Base-by-base conservation (phyloP, 2,113 vertebrate genomes). In the Fregetta grallaria region DNA sequence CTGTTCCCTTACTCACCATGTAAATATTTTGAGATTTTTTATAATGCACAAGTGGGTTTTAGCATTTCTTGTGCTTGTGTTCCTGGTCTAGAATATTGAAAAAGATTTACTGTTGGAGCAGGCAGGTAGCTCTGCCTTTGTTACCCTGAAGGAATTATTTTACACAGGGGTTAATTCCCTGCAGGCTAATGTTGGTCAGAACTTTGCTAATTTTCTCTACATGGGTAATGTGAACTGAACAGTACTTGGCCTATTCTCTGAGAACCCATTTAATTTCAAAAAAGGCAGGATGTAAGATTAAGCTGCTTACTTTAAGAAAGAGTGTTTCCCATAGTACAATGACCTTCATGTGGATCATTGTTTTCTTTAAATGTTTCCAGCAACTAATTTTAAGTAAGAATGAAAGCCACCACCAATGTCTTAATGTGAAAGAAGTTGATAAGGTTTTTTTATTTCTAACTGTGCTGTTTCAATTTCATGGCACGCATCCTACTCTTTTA, bases 401-500 rank as follows among this genome's bases (percentile, higher is more conserved):
- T 44, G 18, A 84, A 52, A 70, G 26, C 6, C 34, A 44, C 3
- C 2, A 55, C 3, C 14, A 42, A 27, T 12, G 13, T 79, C 27
- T 59, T 53, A 23, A 30, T 42, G 5, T 23, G 22, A 56, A 71
- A 52, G 78, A 49, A 8, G 3, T 15, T 45, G 13, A 17, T 40
- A 34, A 27, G 10, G 7, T 53, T 32, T 86, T 40, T 19, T 71
- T 29, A 1, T 58, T 70, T 84, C 15, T n/a, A 65, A 15, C 6
- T 55, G 12, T 36, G 18, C 13, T 86, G 3, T 34, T 92, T 68
- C 36, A 45, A 10, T 74, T 80, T 87, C 45, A 34, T 42, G 17
- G 7, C 16, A 86, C 0, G 0, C 22, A 58, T 65, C 8, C 9
- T 21, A 40, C 13, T 53, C 26, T 71, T 36, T 82, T 62, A 59